Percentiles rank a stretch among this genome's conserved stretches.
These are phyloP conservation scores for Lumbricus terrestris DNA, from an alignment of 2,888 invertebrate genomes.

Conservation along the genomic window DNA sequence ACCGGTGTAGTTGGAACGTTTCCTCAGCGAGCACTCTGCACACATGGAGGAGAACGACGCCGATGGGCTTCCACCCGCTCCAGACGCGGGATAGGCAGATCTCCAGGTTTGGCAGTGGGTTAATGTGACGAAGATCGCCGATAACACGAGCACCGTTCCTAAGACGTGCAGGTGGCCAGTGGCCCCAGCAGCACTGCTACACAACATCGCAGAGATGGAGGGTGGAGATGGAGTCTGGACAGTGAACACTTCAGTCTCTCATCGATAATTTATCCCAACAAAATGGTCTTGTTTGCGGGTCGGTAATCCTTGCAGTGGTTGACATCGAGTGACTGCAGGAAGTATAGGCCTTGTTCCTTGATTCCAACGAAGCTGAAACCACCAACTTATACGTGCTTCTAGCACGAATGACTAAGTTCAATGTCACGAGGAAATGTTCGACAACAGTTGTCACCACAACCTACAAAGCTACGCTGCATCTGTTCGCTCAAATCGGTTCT, in stretches of 20 bases:
- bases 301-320: background rate
- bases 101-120: background rate
- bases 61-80: background rate
- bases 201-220: background rate
- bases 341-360: background rate
- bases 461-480: background rate
- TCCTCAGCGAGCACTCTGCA: background rate
- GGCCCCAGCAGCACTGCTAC: background rate
- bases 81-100: background rate
- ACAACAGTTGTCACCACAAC: background rate
- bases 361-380: background rate
- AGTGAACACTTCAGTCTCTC: background rate
- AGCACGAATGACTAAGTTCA: background rate
- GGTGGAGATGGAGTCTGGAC: too few relatives aligned
- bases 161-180: background rate
- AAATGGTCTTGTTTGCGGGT: background rate
- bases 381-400: background rate
- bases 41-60: background rate
- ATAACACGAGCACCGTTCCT: background rate
- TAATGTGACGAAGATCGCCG: background rate
- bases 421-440: background rate
- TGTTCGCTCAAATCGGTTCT: background rate
- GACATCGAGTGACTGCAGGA: background rate
- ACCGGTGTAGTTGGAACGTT: slow-evolving; percentile 8
- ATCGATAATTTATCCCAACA: background rate